Percentiles rank a stretch among this genome's conserved stretches.
phyloP scores from a whole-genome alignment of 1,140 invertebrate species.

The Semibalanus balanoides region DNA sequence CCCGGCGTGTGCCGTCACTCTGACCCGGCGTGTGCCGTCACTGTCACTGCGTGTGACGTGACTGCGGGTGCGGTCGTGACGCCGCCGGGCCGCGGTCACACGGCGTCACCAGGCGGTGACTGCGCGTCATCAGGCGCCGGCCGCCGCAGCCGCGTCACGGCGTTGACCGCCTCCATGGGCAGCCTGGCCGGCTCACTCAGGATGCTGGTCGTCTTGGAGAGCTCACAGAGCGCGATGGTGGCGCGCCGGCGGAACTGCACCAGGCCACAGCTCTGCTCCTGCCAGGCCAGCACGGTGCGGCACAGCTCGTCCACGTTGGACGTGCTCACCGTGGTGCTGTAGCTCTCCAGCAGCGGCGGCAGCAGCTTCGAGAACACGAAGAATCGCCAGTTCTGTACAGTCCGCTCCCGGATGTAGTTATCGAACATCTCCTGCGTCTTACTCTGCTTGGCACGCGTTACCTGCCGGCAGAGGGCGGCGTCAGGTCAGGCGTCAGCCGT shows the following conservation, averaged over 20 bases:
- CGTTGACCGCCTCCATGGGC: constrained; percentile 55
- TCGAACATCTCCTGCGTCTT: constrained; percentile 92
- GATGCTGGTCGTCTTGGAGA: constrained; percentile 84
- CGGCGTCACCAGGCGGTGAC: too few species aligned
- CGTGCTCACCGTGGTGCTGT: constrained; percentile 79
- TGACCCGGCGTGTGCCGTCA: too few species aligned
- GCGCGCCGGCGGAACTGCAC: constrained; percentile 83
- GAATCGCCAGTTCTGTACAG: constrained; percentile 90
- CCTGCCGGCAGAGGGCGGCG: background rate
- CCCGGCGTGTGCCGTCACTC: too few species aligned
- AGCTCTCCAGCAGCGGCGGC: constrained; percentile 71
- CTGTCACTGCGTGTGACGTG: too few species aligned
- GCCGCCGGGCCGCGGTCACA: too few species aligned
- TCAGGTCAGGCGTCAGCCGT: too few species aligned
- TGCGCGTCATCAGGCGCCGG: background rate
- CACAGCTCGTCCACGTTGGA: constrained; percentile 80
- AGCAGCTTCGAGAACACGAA: constrained; percentile 93
- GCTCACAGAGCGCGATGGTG: constrained; percentile 70
- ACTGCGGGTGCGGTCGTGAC: too few species aligned
- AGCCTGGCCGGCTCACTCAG: constrained; percentile 69
- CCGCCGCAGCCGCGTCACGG: background rate
- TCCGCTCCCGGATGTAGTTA: constrained; percentile 70
- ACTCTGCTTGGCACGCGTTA: constrained; percentile 65
- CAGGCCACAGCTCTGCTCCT: constrained; percentile 89
- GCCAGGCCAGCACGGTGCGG: constrained; percentile 78